Evolutionary conservation across 2,797 vertebrate genomes (phyloP).

Genomic region (Lithobates sylvaticus): DNA sequence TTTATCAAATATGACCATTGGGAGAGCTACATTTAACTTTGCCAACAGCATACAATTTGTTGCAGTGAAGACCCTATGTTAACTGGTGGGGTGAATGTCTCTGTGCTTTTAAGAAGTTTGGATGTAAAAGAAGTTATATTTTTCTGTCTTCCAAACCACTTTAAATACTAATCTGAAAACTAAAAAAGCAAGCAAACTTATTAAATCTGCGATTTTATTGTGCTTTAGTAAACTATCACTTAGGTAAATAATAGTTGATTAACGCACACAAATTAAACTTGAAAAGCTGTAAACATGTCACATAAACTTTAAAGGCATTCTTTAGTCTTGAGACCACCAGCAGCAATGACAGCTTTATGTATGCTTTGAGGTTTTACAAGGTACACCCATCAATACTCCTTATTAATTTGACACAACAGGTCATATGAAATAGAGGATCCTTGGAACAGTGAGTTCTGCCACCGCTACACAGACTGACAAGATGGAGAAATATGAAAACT

Average conservation of each 20-base stretch:
- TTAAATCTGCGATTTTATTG: not conserved
- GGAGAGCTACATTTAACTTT: no score
- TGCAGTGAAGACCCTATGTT: no score
- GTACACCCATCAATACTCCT: not conserved
- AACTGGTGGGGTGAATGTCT: no score
- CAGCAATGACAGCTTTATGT: slow-evolving; percentile 1
- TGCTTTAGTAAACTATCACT: not conserved
- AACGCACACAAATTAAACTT: not conserved
- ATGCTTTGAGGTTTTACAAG: not conserved
- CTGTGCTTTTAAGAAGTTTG: no score
- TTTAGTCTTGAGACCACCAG: not conserved
- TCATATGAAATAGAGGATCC: not conserved
- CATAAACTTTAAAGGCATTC: not conserved
- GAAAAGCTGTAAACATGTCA: not conserved
- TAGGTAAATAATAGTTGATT: not conserved
- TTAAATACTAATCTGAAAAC: not conserved
- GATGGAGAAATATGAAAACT: slow-evolving; percentile 88
- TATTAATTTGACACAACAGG: not conserved
- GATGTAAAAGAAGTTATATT: no score
- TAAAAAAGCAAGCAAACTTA: no score
- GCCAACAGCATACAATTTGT: no score
- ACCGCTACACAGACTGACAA: slow-evolving; percentile 1
- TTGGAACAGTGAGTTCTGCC: not conserved
- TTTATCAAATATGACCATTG: no score
- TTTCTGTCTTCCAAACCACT: no score